phyloP scores from a whole-genome alignment of 2,113 vertebrate genomes.

The Bambusicola thoracicus region DNA sequence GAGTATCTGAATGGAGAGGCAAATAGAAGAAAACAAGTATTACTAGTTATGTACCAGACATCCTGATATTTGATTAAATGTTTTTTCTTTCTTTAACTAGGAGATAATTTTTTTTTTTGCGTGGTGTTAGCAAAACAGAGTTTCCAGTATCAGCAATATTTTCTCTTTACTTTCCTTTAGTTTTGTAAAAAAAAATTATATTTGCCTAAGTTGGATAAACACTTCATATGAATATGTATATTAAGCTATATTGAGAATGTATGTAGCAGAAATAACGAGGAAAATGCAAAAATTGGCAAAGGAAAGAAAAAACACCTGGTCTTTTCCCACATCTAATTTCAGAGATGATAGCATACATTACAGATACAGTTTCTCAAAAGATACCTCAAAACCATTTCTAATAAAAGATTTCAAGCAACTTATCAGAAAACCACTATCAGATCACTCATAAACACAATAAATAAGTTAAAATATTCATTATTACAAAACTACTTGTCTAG shows the following conservation, averaged over 20 bases:
- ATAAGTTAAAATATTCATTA: background rate
- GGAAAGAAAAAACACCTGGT: background rate
- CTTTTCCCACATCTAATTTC: background rate
- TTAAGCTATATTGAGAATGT: background rate
- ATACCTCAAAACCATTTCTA: background rate
- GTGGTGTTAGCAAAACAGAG: background rate
- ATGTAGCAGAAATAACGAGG: background rate
- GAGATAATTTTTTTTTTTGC: background rate
- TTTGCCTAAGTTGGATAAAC: background rate
- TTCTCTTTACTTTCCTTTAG: background rate
- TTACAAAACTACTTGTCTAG: background rate
- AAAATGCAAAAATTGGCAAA: background rate
- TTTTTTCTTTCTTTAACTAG: background rate
- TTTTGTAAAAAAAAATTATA: background rate
- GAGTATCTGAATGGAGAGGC: background rate
- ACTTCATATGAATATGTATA: background rate
- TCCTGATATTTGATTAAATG: background rate
- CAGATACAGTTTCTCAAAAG: background rate
- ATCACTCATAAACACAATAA: background rate
- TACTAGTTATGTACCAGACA: background rate
- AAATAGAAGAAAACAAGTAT: background rate
- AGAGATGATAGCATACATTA: background rate
- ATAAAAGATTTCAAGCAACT: background rate
- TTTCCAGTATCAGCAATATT: background rate
- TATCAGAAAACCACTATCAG: background rate